Conservation (phyloP, 2,888 invertebrate species). For the Bruchidius siliquastri region DNA sequence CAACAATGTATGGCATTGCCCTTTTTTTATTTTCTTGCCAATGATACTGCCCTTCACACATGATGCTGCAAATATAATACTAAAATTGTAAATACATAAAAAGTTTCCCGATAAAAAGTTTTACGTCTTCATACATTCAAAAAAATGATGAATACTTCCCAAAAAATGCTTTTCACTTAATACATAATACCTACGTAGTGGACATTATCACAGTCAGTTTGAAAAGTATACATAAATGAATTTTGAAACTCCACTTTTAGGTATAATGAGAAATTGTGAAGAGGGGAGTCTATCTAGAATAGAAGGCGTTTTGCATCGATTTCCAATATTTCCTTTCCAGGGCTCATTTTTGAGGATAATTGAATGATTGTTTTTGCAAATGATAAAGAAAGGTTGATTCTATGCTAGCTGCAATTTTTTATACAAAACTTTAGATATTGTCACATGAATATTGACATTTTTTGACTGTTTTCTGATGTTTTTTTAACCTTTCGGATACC, state of each 20-base stretch:
- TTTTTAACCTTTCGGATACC: too few relatives aligned
- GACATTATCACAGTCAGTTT: slow-evolving; percentile 16
- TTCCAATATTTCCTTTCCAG: too few relatives aligned
- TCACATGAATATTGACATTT: too few relatives aligned
- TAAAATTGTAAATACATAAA: neutral
- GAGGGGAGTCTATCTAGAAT: neutral
- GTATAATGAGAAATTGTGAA: slow-evolving; percentile 9
- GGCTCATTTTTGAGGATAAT: too few relatives aligned
- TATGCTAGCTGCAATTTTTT: too few relatives aligned
- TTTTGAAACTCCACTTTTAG: slow-evolving; percentile 12
- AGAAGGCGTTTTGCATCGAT: too few relatives aligned
- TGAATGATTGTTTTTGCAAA: too few relatives aligned
- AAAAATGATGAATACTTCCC: neutral
- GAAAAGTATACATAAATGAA: slow-evolving; percentile 14
- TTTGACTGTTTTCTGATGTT: too few relatives aligned
- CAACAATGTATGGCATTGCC: slow-evolving; percentile 17
- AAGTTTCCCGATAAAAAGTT: neutral
- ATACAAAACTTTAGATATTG: too few relatives aligned
- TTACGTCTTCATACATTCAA: neutral
- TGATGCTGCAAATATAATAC: neutral
- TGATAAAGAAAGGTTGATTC: too few relatives aligned
- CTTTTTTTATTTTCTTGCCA: slow-evolving; percentile 16
- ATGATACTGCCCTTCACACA: neutral
- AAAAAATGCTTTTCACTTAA: neutral
- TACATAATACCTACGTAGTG: slow-evolving; percentile 12